Evolutionary conservation across 2,888 invertebrate species (phyloP), one percentile per base, ranked within the genome.

Genomic region (Agriopis marginaria): DNA sequence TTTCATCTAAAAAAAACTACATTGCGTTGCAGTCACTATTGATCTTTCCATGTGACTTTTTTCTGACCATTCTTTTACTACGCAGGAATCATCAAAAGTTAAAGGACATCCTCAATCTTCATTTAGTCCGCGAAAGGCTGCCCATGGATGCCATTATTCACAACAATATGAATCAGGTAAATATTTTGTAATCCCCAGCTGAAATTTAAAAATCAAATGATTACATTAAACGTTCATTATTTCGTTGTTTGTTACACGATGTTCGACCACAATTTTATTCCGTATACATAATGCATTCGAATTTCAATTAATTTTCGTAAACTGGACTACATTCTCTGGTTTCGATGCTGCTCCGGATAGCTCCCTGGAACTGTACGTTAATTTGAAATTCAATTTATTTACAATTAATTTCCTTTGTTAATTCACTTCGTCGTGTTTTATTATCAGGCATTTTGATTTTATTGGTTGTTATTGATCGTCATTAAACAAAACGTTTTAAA

Each of bases 91-190:
- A 95, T 77, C 95, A 96, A 70, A 96, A 95, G 77, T 95, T 98
- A 82, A 95, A 95, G 74, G 97, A 98, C 73, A 97, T 98, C 79
- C 90, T 98, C 63, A 96, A 96, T 79, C 95, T 98, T 84, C 98
- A 98, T 89, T 94, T 98, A 75, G 97, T 98, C 17, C 95, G 96
- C 72, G 97, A 97, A 79, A 95, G 96, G 70, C 91, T 98, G 58
- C 97, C 97, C 12, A 94, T 97, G 78, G 97, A 97, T 67, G 95
- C 96, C 73, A 97, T 98, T 69, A 95, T 96, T 67, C 95, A 96
- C 77, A 96, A 96, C 82, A 97, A 96, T 82, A 94, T 95, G 81
- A 96, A 95, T 82, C 95, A 96, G 95, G 97, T 97, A 90, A 83
- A 77, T 67, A 80, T 77, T 63, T 17, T 42, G 7, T 3, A 12